Evolutionary conservation across 2,888 invertebrate genomes (phyloP).

Genomic region (Lasioglossum figueresi): DNA sequence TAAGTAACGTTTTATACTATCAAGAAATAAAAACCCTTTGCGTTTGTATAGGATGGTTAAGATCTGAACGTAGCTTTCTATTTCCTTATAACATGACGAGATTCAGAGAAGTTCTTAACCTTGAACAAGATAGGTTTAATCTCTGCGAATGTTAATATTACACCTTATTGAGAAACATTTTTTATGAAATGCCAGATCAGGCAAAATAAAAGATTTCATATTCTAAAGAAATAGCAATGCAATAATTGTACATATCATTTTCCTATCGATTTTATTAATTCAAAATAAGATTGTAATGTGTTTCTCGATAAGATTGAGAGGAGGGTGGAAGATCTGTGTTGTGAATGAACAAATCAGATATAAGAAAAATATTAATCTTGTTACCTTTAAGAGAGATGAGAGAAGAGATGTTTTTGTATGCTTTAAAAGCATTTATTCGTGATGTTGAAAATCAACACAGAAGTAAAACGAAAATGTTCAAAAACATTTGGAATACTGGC

Average conservation of each 20-base stretch:
- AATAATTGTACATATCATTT: neutral
- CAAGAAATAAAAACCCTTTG: conserved; percentile 12
- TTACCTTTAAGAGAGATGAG: conserved; percentile 24
- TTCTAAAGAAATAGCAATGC: neutral
- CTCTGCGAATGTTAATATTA: neutral
- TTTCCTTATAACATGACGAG: conserved; percentile 16
- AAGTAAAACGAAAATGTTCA: neutral
- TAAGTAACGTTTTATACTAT: conserved; percentile 41
- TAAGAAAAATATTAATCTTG: conserved; percentile 32
- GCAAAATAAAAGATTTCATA: neutral
- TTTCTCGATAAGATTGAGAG: conserved; percentile 40
- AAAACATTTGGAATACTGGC: conserved; percentile 26
- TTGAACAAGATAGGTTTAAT: conserved; percentile 22
- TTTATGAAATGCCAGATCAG: neutral
- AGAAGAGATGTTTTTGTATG: conserved; percentile 9
- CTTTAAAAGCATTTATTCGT: conserved; percentile 24
- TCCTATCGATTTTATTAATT: neutral
- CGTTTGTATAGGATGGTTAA: conserved; percentile 12
- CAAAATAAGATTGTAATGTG: neutral
- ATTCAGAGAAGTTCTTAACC: conserved; percentile 30
- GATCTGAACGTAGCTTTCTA: conserved; percentile 41
- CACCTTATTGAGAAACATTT: neutral
- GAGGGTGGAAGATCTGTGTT: conserved; percentile 22
- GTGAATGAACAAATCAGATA: conserved; percentile 47
- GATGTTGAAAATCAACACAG: conserved; percentile 21